Evolutionary conservation across 2,113 vertebrate species (phyloP).

Genomic region (Diadophis punctatus): DNA sequence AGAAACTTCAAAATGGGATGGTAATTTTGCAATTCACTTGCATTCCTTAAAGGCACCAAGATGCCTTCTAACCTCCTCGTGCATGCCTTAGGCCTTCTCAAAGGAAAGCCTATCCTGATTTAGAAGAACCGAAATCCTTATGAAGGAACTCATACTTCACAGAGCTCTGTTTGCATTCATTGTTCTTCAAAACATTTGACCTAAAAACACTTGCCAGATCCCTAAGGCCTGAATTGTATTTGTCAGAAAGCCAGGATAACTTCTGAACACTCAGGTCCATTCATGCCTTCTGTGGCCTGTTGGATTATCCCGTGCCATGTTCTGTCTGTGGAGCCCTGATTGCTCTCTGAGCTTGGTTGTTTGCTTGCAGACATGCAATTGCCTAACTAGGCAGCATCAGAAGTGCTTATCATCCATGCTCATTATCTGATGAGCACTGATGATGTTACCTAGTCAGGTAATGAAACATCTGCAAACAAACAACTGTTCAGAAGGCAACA

Average conservation of each 20-base stretch:
- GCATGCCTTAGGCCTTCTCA: neutral
- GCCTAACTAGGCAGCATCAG: neutral
- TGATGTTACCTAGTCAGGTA: neutral
- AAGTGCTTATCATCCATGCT: neutral
- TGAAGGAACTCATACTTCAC: neutral
- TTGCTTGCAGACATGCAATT: neutral
- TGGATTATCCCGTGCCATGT: neutral
- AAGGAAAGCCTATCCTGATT: neutral
- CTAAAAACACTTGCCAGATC: neutral
- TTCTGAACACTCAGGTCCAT: neutral
- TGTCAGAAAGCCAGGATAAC: neutral
- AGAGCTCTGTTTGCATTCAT: neutral
- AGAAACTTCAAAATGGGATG: constrained; percentile 26
- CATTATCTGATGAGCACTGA: neutral
- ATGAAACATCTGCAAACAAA: neutral
- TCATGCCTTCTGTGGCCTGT: neutral
- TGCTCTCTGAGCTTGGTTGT: neutral
- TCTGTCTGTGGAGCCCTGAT: neutral
- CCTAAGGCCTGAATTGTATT: neutral
- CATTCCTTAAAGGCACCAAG: constrained; percentile 25
- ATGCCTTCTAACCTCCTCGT: constrained; percentile 34
- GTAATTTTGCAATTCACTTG: constrained; percentile 42
- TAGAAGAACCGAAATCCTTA: neutral
- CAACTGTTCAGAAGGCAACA: neutral
- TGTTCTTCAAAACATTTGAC: neutral